Percentiles rank a stretch among this genome's conserved stretches.
Conservation (phyloP, 1,140 invertebrate genomes). For the Drosophila parabipectinata region DNA sequence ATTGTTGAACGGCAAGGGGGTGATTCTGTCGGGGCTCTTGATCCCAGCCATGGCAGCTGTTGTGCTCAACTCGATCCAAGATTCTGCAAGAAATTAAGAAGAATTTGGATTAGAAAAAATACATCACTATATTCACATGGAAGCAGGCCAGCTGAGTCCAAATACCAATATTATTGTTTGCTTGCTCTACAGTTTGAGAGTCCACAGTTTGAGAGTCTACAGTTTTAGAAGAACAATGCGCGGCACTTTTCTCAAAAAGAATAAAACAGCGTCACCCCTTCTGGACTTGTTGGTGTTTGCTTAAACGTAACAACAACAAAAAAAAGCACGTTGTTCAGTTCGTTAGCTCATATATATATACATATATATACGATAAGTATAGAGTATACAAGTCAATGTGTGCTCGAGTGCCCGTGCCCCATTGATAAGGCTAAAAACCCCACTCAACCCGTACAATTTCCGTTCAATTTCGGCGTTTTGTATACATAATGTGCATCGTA, state of each 20-base stretch:
- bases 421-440: constrained; percentile 68
- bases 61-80: constrained; percentile 92
- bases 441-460: constrained; percentile 52
- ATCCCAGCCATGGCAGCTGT: constrained; percentile 86
- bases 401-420: constrained; percentile 56
- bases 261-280: constrained; percentile 33
- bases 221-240: not conserved
- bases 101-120: constrained; percentile 32
- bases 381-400: constrained; percentile 14
- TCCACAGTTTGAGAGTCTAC: too few relatives aligned
- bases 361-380: constrained; percentile 1
- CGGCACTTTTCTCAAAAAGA: constrained; percentile 17
- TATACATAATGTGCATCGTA: constrained; percentile 4
- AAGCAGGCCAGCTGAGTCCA: constrained; percentile 4
- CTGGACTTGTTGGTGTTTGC: constrained; percentile 54
- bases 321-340: constrained; percentile 15
- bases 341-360: constrained; percentile 18
- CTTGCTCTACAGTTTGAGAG: too few relatives aligned
- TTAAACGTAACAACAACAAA: constrained; percentile 41
- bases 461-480: constrained; percentile 40
- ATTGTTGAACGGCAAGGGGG: constrained; percentile 87
- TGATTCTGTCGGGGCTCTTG: constrained; percentile 87
- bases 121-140: constrained; percentile 6
- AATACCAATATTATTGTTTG: constrained; percentile 1
- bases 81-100: constrained; percentile 87